Evolutionary conservation across 2,888 invertebrate genomes (phyloP), one percentile per base, ranked within the genome.

Genomic region (Sisyra terminalis): DNA sequence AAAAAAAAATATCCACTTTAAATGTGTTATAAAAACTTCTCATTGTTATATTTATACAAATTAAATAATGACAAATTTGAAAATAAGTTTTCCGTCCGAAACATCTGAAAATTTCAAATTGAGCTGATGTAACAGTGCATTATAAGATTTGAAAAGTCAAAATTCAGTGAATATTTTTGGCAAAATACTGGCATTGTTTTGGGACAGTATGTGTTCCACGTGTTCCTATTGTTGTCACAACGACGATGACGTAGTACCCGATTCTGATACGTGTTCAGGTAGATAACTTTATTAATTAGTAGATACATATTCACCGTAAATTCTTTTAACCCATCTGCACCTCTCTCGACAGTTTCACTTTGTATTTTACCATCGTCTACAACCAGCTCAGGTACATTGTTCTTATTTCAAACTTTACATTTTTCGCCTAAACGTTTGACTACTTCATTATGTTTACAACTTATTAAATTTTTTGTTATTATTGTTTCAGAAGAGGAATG

Each of bases 401-500:
- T 15, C 15, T 17, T 38, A 15, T 38, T 17, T 38, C 16, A 15
- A 7, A 3, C 5, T 16, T 38, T 11, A 2, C 17, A 11, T 38
- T 14, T 17, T 8, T 17, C 16, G 14, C 2, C n/a, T 3, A 13
- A 6, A 13, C n/a, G 3, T 14, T 36, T 3, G 11, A 3, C 14
- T 7, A 13, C 11, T 36, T 4, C 15, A 13, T 36, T 13, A 35
- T 35, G 35, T n/a, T 35, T 35, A 15, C 10, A 35, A 15, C 13
- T 15, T 9, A 35, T 35, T 11, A 31, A n/a, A n/a, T 11, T 31
- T 35, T 14, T 8, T 35, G 3, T 3, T 13, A 9, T 44, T 29
- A 46, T 59, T 53, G 52, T 54, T 67, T 45, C 65, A 73, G 73
- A 73, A 52, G 72, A 73, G 59, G 73, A 73, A 62, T 72, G 72